phyloP scores from a whole-genome alignment of 2,113 vertebrate genomes.

The Pseudorasbora parva region DNA sequence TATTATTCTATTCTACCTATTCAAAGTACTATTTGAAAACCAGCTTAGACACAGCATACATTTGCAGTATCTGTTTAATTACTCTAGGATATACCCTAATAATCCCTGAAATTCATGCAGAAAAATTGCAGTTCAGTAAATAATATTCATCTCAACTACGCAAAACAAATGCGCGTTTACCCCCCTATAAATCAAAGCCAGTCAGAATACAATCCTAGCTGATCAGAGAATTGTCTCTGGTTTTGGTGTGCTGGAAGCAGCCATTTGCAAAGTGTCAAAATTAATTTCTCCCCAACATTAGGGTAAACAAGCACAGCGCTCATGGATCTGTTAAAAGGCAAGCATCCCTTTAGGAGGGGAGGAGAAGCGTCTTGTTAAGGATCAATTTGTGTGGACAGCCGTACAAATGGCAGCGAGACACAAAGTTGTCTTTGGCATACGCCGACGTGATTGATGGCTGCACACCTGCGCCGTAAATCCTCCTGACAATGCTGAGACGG shows the following conservation, averaged over 20 bases:
- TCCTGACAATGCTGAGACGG: slow-evolving; percentile 72
- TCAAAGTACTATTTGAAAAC: too few species aligned
- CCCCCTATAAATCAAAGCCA: slow-evolving; percentile 28
- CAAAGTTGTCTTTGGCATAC: slow-evolving; percentile 78
- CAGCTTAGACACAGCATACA: not conserved
- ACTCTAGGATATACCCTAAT: not conserved
- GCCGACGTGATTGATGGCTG: slow-evolving; percentile 77
- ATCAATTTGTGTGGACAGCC: slow-evolving; percentile 81
- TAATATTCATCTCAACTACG: slow-evolving; percentile 21
- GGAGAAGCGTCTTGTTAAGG: slow-evolving; percentile 75
- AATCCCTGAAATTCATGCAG: not conserved
- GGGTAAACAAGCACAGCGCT: slow-evolving; percentile 53
- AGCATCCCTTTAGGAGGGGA: slow-evolving; percentile 60
- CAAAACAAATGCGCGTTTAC: not conserved
- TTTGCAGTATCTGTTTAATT: not conserved
- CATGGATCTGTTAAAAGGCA: slow-evolving; percentile 58
- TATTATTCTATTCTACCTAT: not conserved
- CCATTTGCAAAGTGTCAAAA: slow-evolving; percentile 51
- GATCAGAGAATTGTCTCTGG: not conserved
- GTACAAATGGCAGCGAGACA: slow-evolving; percentile 80
- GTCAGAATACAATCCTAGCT: slow-evolving; percentile 7
- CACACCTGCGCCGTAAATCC: slow-evolving; percentile 76
- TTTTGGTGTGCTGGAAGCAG: slow-evolving; percentile 34
- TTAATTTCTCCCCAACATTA: slow-evolving; percentile 48
- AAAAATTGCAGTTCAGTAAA: slow-evolving; percentile 14